Conservation (phyloP, 2,113 vertebrate genomes). For the Malurus melanocephalus region DNA sequence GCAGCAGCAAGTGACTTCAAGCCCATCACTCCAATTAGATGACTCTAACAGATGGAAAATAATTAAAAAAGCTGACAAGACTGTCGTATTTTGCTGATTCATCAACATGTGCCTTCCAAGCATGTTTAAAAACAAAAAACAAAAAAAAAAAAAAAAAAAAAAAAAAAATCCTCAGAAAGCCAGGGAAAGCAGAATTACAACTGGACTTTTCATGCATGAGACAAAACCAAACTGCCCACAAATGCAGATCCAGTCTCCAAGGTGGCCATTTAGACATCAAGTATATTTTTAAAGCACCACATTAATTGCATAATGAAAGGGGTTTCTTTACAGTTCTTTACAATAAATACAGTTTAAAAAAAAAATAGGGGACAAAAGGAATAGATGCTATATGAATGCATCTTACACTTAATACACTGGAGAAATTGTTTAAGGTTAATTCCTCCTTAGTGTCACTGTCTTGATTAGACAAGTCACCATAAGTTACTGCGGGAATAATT, state of each 20-base stretch:
- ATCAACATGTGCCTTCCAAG: constrained; percentile 4
- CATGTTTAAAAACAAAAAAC: constrained; percentile 6
- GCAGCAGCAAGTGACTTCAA: background rate
- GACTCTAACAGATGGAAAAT: constrained; percentile 28
- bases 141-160: background rate
- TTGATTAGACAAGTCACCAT: background rate
- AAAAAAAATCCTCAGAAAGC: background rate
- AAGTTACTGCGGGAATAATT: background rate
- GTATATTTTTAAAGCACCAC: background rate
- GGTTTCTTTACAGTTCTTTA: background rate
- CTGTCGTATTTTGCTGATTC: constrained; percentile 22
- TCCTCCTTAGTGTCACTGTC: background rate
- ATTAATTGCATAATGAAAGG: background rate
- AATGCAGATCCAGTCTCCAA: background rate
- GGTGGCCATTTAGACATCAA: background rate
- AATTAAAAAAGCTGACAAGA: constrained; percentile 2
- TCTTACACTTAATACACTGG: background rate
- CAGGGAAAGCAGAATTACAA: background rate
- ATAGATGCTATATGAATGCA: background rate
- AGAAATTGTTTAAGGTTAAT: background rate
- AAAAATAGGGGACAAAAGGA: background rate
- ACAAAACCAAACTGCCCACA: background rate
- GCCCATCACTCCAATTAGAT: constrained; percentile 7
- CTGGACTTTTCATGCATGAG: background rate
- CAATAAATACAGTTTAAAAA: background rate